These are phyloP conservation scores for Mormyrus iriodes DNA, from an alignment of 2,113 vertebrate genomes.

Conservation along the genomic window DNA sequence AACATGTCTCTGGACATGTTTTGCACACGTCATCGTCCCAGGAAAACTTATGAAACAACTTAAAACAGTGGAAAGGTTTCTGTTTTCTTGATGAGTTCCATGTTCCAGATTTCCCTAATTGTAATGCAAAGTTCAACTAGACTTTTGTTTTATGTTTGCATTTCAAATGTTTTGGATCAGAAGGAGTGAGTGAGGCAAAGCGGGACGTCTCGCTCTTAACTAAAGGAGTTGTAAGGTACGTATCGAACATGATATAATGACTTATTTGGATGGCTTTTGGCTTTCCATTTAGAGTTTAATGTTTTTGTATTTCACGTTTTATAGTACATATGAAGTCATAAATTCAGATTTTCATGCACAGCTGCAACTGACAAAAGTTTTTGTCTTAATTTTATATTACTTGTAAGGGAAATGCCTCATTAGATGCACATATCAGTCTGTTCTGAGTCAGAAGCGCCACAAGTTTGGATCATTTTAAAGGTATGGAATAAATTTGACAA, in stretches of 20 bases:
- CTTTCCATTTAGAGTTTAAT: not conserved
- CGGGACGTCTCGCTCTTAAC: not conserved
- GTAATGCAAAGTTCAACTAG: constrained; percentile 13
- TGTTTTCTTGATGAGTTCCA: not conserved
- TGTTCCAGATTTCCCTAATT: not conserved
- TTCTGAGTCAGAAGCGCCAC: not conserved
- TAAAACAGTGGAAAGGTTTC: too few species aligned
- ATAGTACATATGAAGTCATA: not conserved
- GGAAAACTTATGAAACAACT: not conserved
- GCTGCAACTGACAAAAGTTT: not conserved
- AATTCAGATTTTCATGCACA: not conserved
- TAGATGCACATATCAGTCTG: not conserved
- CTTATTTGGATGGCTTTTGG: not conserved
- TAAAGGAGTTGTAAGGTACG: constrained; percentile 9
- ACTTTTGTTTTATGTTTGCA: constrained; percentile 12
- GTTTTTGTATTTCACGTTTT: not conserved
- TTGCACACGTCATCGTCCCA: not conserved
- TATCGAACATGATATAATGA: not conserved
- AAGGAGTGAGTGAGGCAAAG: not conserved
- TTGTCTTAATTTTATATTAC: not conserved
- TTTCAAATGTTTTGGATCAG: constrained; percentile 5
- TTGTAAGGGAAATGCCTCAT: not conserved
- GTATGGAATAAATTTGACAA: not conserved
- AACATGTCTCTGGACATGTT: not conserved
- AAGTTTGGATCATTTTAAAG: not conserved